Percentiles rank a stretch among this genome's conserved stretches.
These are phyloP conservation scores for Aphelinus certus DNA, from an alignment of 1,140 invertebrate genomes.

Conservation along the genomic window DNA sequence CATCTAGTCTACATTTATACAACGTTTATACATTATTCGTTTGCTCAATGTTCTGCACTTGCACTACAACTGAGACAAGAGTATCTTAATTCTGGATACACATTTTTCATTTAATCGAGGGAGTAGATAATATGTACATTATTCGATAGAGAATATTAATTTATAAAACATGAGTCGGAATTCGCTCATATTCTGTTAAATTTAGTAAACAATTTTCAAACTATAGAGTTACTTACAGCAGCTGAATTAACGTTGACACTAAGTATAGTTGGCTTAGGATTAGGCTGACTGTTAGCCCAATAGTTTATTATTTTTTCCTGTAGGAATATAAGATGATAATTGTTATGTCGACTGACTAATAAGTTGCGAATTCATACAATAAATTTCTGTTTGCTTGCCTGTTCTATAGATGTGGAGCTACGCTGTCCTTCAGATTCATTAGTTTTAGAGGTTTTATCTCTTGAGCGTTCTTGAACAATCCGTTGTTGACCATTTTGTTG, in stretches of 20 bases:
- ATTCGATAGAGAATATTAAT: no score
- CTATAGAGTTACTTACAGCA: slow-evolving; percentile 49
- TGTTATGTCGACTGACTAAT: background rate
- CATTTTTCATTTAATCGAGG: no score
- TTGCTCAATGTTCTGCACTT: no score
- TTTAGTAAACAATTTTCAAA: background rate
- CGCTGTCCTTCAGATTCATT: slow-evolving; percentile 57
- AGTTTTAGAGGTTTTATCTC: slow-evolving; percentile 54
- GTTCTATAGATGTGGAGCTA: slow-evolving; percentile 61
- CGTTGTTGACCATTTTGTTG: slow-evolving; percentile 48
- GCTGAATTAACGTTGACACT: slow-evolving; percentile 61
- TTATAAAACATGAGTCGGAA: no score
- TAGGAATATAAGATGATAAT: no score
- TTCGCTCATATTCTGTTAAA: no score
- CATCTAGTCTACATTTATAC: no score
- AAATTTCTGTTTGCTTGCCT: slow-evolving; percentile 52
- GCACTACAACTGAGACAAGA: no score
- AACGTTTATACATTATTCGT: no score
- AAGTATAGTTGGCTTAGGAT: slow-evolving; percentile 53
- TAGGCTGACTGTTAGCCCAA: slow-evolving; percentile 55
- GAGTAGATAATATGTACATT: no score
- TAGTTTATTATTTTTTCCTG: slow-evolving; percentile 50
- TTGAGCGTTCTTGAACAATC: slow-evolving; percentile 56
- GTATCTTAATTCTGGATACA: no score
- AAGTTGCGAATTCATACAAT: background rate